Evolutionary conservation across 2,113 vertebrate species (phyloP), one percentile per base, ranked within the genome.

Genomic region (Phrynosoma platyrhinos): DNA sequence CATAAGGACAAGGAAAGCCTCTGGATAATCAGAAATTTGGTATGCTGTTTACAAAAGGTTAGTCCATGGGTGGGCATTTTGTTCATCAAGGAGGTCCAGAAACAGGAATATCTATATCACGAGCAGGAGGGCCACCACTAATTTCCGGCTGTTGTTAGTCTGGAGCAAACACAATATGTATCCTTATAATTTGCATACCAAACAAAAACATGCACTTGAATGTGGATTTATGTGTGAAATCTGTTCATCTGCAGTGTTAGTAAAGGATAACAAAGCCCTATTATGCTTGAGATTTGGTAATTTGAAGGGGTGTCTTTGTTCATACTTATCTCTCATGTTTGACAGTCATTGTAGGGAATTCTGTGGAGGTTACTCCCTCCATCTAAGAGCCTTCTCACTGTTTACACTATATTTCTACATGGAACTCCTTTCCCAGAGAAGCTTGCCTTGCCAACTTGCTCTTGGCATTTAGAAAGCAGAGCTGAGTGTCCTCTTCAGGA

Each of bases 21-120:
- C 74, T 88, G 81, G 74, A 78, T 83, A 88, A 88, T 88, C 87
- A 88, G 87, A 83, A 69, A 83, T 78, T 88, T 69, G 87, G 81
- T 78, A 78, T 78, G 81, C 81, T 69, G 42, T 88, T 66, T 83
- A 88, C 81, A 78, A 77, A 88, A 88, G 87, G 87, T 88, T 83
- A 78, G 72, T 78, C 87, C 81, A 78, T 14, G 75, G 81, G 87
- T 78, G 81, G 81, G 75, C 64, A 18, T 47, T 58, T 69, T 53
- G 64, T 78, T 83, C 74, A 40, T 72, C 23, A 66, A 52, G 64
- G 21, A 78, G 75, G 81, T 69, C 16, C 62, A 62, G 20, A 32
- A 83, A 27, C 72, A 23, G 72, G 74, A 87, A 82, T 74, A 69
- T 14, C 58, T 81, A 12, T 27, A 68, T 52, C 23, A 53, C 21